These are phyloP conservation scores for Hemithea aestivaria DNA, from an alignment of 2,888 invertebrate species.

Conservation along the genomic window DNA sequence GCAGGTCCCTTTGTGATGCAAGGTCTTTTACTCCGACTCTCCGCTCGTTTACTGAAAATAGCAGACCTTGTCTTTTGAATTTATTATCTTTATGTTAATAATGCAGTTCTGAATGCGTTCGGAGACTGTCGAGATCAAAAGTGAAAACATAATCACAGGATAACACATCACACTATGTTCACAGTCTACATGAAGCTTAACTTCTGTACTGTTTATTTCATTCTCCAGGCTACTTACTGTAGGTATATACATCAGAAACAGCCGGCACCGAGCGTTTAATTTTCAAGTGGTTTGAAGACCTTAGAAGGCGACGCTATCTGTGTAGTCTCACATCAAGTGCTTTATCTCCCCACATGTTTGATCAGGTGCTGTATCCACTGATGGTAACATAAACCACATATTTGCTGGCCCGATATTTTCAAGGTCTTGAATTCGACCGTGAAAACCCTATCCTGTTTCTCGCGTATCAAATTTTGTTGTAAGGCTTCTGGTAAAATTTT, in stretches of 20 bases:
- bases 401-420: slow-evolving; percentile 39
- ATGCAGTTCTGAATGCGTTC: slow-evolving; percentile 24
- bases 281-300: slow-evolving; percentile 49
- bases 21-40: slow-evolving; percentile 29
- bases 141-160: slow-evolving; percentile 4
- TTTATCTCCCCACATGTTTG: slow-evolving; percentile 74
- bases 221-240: too few relatives aligned
- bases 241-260: neutral
- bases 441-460: slow-evolving; percentile 51
- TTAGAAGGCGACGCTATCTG: slow-evolving; percentile 65
- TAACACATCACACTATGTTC: too few relatives aligned
- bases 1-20: slow-evolving; percentile 44
- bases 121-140: slow-evolving; percentile 11
- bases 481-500: slow-evolving; percentile 38
- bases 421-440: slow-evolving; percentile 63
- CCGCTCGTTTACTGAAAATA: slow-evolving; percentile 37
- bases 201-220: too few relatives aligned
- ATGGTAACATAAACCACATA: slow-evolving; percentile 54
- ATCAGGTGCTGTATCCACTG: slow-evolving; percentile 60
- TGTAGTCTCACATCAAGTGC: slow-evolving; percentile 70
- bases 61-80: slow-evolving; percentile 27
- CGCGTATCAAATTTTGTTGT: slow-evolving; percentile 44
- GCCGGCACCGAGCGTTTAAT: slow-evolving; percentile 26
- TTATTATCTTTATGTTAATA: slow-evolving; percentile 31
- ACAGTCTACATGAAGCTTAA: too few relatives aligned